These are phyloP conservation scores for Ophion ventricosus DNA, from an alignment of 2,888 invertebrate genomes.

Conservation along the genomic window DNA sequence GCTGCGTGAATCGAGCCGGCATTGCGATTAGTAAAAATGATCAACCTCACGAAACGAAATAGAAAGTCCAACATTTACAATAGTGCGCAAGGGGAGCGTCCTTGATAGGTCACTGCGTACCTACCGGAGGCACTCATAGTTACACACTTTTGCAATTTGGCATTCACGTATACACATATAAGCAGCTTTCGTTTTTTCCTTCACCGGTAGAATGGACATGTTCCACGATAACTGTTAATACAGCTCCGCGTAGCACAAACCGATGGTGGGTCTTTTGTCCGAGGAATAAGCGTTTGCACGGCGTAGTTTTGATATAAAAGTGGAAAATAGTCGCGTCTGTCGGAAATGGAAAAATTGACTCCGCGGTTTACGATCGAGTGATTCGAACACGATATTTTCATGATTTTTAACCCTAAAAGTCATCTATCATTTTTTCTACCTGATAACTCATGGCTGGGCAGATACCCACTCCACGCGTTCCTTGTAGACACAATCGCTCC, in stretches of 20 bases:
- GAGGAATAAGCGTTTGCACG: neutral
- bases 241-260: neutral
- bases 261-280: neutral
- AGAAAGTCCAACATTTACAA: conserved; percentile 19
- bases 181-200: conserved; percentile 35
- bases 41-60: conserved; percentile 5
- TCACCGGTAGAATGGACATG: neutral
- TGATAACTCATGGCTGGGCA: no score
- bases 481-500: no score
- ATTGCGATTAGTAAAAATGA: conserved; percentile 27
- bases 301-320: neutral
- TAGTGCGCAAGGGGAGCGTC: conserved; percentile 22
- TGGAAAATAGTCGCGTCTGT: neutral
- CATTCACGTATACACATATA: neutral
- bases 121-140: neutral
- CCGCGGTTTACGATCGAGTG: no score
- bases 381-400: no score
- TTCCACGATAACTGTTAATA: conserved; percentile 14
- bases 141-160: conserved; percentile 29
- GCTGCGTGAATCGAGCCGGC: conserved; percentile 9
- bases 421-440: no score
- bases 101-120: conserved; percentile 49
- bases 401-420: no score
- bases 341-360: neutral
- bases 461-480: no score